phyloP scores from a whole-genome alignment of 64 coral and sea anemone species.

The Montipora capricornis region DNA sequence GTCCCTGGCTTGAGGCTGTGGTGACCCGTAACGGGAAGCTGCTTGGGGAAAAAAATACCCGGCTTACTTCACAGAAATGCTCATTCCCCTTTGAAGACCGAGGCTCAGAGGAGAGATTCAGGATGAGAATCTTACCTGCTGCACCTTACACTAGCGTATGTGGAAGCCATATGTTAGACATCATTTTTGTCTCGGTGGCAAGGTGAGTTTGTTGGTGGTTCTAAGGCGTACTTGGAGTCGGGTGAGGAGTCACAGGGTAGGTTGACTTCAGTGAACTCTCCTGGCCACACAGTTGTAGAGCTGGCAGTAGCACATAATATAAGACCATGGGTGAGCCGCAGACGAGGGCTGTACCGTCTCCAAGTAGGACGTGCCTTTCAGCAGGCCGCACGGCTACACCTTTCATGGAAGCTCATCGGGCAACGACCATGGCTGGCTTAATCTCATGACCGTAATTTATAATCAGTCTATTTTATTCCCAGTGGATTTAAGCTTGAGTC shows the following conservation, averaged over 20 bases:
- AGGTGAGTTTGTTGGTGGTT: constrained; percentile 6
- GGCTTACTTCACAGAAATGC: constrained; percentile 27
- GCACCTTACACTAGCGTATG: not conserved
- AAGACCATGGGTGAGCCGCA: not conserved
- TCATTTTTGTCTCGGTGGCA: too few species aligned
- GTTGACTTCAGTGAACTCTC: constrained; percentile 38
- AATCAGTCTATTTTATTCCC: too few species aligned
- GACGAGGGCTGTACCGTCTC: too few species aligned
- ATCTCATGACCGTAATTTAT: too few species aligned
- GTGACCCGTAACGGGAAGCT: too few species aligned
- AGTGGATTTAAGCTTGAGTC: too few species aligned
- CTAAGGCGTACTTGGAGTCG: constrained; percentile 39
- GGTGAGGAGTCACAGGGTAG: not conserved
- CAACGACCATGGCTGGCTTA: too few species aligned
- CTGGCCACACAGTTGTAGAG: constrained; percentile 46
- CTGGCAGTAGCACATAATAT: not conserved
- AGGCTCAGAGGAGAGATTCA: constrained; percentile 13
- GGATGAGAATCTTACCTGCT: not conserved
- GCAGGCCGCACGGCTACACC: too few species aligned
- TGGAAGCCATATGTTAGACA: not conserved
- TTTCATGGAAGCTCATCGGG: too few species aligned
- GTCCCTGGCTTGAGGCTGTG: too few species aligned
- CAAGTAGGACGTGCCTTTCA: too few species aligned
- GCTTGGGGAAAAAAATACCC: not conserved
- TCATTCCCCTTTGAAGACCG: constrained; percentile 21